Evolutionary conservation across 2,888 invertebrate species (phyloP).

Genomic region (Caenorhabditis sp.): DNA sequence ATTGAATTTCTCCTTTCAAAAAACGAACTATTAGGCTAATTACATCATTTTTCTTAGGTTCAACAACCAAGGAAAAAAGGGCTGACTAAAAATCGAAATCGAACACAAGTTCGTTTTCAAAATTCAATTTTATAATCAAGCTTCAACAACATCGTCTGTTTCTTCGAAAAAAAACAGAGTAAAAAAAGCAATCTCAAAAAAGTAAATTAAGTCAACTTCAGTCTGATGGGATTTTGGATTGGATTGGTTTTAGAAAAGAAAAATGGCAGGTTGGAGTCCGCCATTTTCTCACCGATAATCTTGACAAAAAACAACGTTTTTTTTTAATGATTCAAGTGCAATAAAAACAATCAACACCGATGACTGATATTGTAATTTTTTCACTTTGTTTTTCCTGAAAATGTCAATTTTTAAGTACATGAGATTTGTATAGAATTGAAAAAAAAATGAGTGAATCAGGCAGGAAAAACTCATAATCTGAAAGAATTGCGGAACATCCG

Average conservation of each 20-base stretch:
- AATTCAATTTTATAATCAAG: no score
- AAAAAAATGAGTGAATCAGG: no score
- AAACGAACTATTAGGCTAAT: background rate
- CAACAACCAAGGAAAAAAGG: background rate
- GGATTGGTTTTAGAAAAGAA: background rate
- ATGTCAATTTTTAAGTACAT: no score
- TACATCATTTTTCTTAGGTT: background rate
- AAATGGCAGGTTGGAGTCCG: background rate
- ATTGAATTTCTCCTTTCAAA: background rate
- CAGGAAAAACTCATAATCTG: no score
- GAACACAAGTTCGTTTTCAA: no score
- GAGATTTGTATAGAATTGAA: no score
- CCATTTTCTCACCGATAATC: background rate
- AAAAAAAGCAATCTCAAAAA: background rate
- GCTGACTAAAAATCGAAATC: no score
- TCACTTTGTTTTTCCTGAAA: no score
- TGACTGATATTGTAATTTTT: no score
- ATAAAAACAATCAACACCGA: background rate
- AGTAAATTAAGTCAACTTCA: conserved; percentile 1
- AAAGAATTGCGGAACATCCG: no score
- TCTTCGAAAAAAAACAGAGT: background rate
- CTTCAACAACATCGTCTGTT: no score
- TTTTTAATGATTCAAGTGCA: background rate
- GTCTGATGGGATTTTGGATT: background rate
- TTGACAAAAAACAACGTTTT: background rate